A percentile compares a stretch with the other conserved stretches of the same genome.
Conservation (phyloP, 1,140 invertebrate genomes). For the Drosophila ohnishii region DNA sequence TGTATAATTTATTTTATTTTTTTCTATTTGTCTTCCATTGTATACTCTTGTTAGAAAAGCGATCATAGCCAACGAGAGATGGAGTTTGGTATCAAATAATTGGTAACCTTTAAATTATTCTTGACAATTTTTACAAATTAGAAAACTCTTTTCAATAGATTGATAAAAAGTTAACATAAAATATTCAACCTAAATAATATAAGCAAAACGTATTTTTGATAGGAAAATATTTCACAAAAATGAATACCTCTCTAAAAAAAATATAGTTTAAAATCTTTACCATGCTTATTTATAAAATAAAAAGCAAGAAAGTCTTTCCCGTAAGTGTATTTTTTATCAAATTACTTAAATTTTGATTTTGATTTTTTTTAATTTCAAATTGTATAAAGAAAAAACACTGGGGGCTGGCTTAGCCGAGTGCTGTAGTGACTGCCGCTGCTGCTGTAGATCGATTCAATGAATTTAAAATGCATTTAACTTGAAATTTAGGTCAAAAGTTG, state of each 20-base stretch:
- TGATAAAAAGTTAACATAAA: background rate
- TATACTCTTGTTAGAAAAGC: constrained; percentile 32
- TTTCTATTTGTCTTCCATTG: constrained; percentile 37
- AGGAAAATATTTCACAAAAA: too few species aligned
- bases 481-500: constrained; percentile 80
- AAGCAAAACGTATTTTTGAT: background rate
- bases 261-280: background rate
- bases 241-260: background rate
- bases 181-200: too few species aligned
- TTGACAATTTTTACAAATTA: background rate
- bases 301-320: background rate
- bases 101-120: background rate
- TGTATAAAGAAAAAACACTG: constrained; percentile 46
- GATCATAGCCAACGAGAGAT: background rate
- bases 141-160: background rate
- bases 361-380: constrained; percentile 63
- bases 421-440: constrained; percentile 29
- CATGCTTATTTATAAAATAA: background rate
- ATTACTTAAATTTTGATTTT: constrained; percentile 15
- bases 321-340: constrained; percentile 27
- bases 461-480: constrained; percentile 81
- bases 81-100: background rate
- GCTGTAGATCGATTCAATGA: constrained; percentile 78
- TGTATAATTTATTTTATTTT: constrained; percentile 64
- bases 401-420: constrained; percentile 20